A percentile compares a stretch with the other conserved stretches of the same genome.
Conservation (phyloP, 2,888 invertebrate species). For the Thymelicus lineola region DNA sequence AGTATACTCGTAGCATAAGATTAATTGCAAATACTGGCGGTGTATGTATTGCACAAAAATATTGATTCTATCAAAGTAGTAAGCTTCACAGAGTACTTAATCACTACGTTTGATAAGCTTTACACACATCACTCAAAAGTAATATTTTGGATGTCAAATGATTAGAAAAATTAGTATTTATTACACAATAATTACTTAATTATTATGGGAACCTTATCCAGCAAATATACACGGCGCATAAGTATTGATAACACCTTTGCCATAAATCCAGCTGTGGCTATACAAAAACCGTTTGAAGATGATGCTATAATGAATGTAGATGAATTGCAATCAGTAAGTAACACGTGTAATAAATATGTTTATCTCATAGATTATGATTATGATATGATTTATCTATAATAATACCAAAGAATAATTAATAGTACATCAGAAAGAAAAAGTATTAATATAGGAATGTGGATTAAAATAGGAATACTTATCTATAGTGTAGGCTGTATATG, state of each 20-base stretch:
- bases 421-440: no score
- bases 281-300: constrained; percentile 63
- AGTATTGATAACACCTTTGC: constrained; percentile 75
- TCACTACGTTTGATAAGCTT: no score
- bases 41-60: neutral
- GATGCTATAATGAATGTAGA: constrained; percentile 57
- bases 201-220: constrained; percentile 64
- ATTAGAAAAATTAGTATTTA: neutral
- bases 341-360: neutral
- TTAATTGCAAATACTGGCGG: neutral
- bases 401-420: no score
- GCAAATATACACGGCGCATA: constrained; percentile 70
- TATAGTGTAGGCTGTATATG: no score
- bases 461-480: no score
- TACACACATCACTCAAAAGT: neutral
- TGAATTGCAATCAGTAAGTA: constrained; percentile 58
- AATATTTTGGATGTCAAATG: constrained; percentile 1
- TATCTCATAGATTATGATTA: no score
- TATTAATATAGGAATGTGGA: no score
- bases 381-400: no score
- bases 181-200: neutral
- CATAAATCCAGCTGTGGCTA: constrained; percentile 57
- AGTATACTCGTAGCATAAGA: no score
- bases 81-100: no score
- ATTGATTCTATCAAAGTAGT: no score